These are phyloP conservation scores for Peromyscus maniculatus DNA, from an alignment of 2,113 vertebrate species.

Conservation along the genomic window DNA sequence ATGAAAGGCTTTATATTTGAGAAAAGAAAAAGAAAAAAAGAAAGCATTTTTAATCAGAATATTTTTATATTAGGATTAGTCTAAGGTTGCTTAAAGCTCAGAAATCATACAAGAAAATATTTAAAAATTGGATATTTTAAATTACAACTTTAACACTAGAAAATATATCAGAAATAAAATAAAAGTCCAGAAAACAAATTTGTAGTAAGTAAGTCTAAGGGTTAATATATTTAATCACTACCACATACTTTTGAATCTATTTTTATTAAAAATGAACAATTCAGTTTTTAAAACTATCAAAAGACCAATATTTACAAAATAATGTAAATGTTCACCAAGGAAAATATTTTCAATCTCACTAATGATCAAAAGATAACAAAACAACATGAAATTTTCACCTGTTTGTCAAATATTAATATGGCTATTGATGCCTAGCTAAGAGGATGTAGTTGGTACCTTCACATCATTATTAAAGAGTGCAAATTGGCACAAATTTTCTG, in stretches of 20 bases:
- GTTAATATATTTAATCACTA: slow-evolving; percentile 6
- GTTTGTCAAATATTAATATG: neutral
- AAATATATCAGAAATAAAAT: neutral
- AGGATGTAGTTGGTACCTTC: neutral
- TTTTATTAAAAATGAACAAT: neutral
- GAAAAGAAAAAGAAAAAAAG: neutral
- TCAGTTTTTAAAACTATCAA: neutral
- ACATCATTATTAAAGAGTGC: neutral
- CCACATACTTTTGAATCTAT: neutral
- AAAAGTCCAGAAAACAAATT: neutral
- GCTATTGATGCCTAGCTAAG: neutral
- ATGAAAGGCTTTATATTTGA: neutral
- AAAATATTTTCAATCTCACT: neutral
- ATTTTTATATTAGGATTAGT: neutral
- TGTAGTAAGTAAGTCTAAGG: neutral
- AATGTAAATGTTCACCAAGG: neutral
- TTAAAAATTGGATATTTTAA: slow-evolving; percentile 1
- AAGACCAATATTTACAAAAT: neutral
- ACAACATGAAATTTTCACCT: neutral
- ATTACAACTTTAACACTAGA: neutral
- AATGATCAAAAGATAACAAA: slow-evolving; percentile 41
- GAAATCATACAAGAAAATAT: slow-evolving; percentile 15
- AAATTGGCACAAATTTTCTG: neutral
- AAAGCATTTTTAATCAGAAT: neutral
- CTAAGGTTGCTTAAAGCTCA: neutral